These are phyloP conservation scores for Notiomystis cincta DNA, from an alignment of 2,113 vertebrate species.

Conservation along the genomic window DNA sequence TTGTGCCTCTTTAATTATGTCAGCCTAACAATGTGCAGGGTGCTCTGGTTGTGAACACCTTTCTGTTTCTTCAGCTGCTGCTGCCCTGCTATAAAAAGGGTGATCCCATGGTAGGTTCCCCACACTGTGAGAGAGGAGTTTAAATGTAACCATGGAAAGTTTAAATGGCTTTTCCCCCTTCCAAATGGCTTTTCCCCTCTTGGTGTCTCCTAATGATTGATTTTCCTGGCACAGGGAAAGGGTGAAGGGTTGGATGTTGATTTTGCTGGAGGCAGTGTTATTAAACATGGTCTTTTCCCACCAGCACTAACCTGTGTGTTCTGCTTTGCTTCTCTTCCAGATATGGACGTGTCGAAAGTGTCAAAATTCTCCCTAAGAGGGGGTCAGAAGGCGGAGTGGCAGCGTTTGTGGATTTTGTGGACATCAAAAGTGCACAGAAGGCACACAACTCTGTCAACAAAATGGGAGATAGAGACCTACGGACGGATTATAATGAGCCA, in stretches of 20 bases:
- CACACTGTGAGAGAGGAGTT: background rate
- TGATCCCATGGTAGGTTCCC: background rate
- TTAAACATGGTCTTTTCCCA: background rate
- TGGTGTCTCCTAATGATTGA: rapidly evolving
- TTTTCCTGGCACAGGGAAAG: background rate
- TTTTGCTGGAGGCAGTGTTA: background rate
- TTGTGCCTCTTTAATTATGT: background rate
- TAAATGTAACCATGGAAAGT: background rate
- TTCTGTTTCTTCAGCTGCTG: background rate
- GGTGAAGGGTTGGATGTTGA: background rate
- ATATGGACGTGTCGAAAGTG: slow-evolving; percentile 99
- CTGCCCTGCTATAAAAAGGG: background rate
- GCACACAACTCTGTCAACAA: slow-evolving; percentile 99
- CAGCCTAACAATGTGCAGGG: background rate
- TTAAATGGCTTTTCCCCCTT: background rate
- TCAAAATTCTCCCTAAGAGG: slow-evolving; percentile 97
- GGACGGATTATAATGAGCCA: slow-evolving; percentile 99
- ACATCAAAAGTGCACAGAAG: slow-evolving; percentile 99
- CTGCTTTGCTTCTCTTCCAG: slow-evolving; percentile 72
- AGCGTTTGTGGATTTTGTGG: slow-evolving; percentile 99
- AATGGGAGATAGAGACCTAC: slow-evolving; percentile 99
- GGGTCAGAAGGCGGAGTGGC: slow-evolving; percentile 98
- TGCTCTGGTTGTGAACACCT: background rate
- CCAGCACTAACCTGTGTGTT: slow-evolving; percentile 5
- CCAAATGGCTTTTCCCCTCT: background rate